Evolutionary conservation across 2,888 invertebrate genomes (phyloP).

Genomic region (Gandaritis pyraliata): DNA sequence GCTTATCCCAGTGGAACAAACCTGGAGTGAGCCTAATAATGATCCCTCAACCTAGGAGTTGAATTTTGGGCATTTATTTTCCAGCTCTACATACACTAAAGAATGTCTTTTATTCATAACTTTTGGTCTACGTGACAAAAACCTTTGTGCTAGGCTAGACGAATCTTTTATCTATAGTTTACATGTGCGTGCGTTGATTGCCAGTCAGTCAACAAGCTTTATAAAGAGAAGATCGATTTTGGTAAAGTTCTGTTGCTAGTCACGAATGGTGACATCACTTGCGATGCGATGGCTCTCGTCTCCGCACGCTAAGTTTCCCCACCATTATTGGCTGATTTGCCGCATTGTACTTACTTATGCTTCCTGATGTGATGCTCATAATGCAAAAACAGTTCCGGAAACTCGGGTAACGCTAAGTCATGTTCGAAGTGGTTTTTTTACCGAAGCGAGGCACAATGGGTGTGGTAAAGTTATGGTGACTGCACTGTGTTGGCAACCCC

Average conservation of each 20-base stretch:
- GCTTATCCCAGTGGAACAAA: too few relatives aligned
- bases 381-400: conserved; percentile 31
- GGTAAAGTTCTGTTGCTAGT: conserved; percentile 19
- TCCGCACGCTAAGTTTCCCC: conserved; percentile 37
- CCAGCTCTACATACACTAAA: too few relatives aligned
- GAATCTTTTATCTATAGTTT: too few relatives aligned
- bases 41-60: too few relatives aligned
- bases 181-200: too few relatives aligned
- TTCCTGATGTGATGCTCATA: conserved; percentile 38
- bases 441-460: not conserved
- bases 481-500: not conserved
- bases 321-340: conserved; percentile 40
- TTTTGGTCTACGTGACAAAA: too few relatives aligned
- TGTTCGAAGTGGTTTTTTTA: conserved; percentile 8
- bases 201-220: too few relatives aligned
- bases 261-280: conserved; percentile 41
- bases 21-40: too few relatives aligned
- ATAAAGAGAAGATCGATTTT: conserved; percentile 7
- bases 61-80: too few relatives aligned
- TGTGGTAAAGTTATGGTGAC: not conserved
- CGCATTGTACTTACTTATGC: conserved; percentile 31
- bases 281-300: conserved; percentile 22
- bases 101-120: too few relatives aligned
- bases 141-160: too few relatives aligned
- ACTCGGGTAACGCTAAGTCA: conserved; percentile 5